Evolutionary conservation across 2,113 vertebrate genomes (phyloP).

Genomic region (Orthonyx spaldingii): DNA sequence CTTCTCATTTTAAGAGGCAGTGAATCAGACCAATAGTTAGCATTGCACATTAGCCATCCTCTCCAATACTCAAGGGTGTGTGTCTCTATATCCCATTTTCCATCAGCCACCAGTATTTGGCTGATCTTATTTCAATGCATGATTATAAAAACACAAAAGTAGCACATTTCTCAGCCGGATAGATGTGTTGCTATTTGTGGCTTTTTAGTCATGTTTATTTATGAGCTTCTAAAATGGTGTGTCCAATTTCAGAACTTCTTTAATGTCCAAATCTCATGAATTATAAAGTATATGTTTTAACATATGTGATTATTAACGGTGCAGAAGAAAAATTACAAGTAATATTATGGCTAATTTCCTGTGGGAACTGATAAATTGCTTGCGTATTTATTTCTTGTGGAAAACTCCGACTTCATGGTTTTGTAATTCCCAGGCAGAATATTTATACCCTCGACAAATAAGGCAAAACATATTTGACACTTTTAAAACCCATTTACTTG

Average conservation of each 20-base stretch:
- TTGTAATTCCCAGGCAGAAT: not conserved
- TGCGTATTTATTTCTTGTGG: slow-evolving; percentile 20
- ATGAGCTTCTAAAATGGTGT: slow-evolving; percentile 56
- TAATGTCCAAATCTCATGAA: slow-evolving; percentile 31
- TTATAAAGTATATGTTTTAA: slow-evolving; percentile 51
- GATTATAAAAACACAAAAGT: not conserved
- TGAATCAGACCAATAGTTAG: not conserved
- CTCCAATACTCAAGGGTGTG: not conserved
- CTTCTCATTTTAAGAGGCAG: not conserved
- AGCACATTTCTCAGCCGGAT: slow-evolving; percentile 40
- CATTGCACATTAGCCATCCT: not conserved
- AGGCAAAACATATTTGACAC: not conserved
- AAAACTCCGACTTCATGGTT: slow-evolving; percentile 21
- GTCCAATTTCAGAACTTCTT: slow-evolving; percentile 31
- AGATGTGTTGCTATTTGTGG: slow-evolving; percentile 50
- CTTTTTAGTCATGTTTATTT: slow-evolving; percentile 31
- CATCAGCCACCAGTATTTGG: not conserved
- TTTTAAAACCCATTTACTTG: not conserved
- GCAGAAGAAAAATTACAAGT: slow-evolving; percentile 26
- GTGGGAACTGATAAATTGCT: slow-evolving; percentile 8
- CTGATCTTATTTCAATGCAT: not conserved
- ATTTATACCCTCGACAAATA: not conserved
- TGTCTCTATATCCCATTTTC: not conserved
- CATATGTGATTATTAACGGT: slow-evolving; percentile 20
- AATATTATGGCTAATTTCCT: slow-evolving; percentile 46